Percentiles rank a stretch among this genome's conserved stretches.
Evolutionary conservation across 2,113 vertebrate species (phyloP).

Genomic region (Lophochroa leadbeateri): DNA sequence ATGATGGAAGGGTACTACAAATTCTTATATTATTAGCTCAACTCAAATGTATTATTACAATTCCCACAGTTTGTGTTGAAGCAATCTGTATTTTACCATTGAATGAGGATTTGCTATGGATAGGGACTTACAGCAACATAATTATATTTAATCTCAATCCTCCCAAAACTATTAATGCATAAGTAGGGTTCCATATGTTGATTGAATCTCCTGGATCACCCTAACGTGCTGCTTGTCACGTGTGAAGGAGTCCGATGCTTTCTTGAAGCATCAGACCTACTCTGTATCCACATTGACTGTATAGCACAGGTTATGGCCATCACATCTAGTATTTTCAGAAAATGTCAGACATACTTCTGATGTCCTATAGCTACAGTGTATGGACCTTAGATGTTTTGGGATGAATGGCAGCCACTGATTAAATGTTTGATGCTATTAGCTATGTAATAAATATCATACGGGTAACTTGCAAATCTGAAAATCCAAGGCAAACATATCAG

Average conservation of each 20-base stretch:
- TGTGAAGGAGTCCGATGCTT: not conserved
- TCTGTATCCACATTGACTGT: not conserved
- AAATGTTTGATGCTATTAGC: not conserved
- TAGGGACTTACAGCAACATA: not conserved
- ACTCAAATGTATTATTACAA: not conserved
- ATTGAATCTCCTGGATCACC: not conserved
- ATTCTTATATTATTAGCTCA: not conserved
- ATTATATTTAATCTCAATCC: not conserved
- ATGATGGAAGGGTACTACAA: not conserved
- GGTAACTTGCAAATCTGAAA: not conserved
- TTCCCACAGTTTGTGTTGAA: not conserved
- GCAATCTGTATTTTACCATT: not conserved
- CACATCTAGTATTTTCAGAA: not conserved
- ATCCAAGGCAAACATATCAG: not conserved
- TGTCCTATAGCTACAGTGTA: not conserved
- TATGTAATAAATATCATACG: not conserved
- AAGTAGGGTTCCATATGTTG: not conserved
- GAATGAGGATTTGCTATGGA: not conserved
- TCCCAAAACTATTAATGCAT: not conserved
- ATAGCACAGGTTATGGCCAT: not conserved
- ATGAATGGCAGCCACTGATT: not conserved
- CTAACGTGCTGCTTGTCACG: not conserved
- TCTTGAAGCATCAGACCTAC: not conserved
- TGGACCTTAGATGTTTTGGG: not conserved
- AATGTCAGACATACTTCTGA: not conserved